phyloP scores from a whole-genome alignment of 2,888 invertebrate species.

The Dicranocentrus wangi region DNA sequence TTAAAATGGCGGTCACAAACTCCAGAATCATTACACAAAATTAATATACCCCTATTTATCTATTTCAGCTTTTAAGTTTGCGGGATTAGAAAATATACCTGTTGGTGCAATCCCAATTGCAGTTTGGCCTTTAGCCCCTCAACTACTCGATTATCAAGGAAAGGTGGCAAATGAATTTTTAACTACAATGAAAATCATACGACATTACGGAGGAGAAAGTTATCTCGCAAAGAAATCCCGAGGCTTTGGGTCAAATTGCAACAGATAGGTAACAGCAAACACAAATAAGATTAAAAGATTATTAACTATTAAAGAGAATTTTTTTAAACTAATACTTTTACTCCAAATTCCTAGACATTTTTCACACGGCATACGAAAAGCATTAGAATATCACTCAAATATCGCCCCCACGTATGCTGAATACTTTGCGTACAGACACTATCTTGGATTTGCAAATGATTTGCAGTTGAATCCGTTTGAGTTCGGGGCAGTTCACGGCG shows the following conservation, averaged over 20 bases:
- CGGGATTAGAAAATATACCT: constrained; percentile 59
- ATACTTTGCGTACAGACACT: constrained; percentile 56
- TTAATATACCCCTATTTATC: not conserved
- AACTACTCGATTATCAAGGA: constrained; percentile 59
- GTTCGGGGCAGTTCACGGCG: constrained; percentile 60
- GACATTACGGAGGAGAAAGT: constrained; percentile 59
- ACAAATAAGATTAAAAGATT: too few species aligned
- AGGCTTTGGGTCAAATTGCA: constrained; percentile 50
- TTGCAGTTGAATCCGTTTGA: constrained; percentile 58
- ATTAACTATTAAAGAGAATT: too few species aligned
- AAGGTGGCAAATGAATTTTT: constrained; percentile 57
- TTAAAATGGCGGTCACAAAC: not conserved
- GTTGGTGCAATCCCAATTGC: constrained; percentile 46
- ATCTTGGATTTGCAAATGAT: constrained; percentile 60
- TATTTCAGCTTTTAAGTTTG: constrained; percentile 58
- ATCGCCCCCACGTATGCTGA: constrained; percentile 64
- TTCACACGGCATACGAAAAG: constrained; percentile 57
- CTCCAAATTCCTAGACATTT: constrained; percentile 44
- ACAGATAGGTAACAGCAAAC: not conserved
- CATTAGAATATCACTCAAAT: constrained; percentile 53
- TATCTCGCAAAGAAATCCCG: constrained; percentile 51
- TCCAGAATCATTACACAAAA: not conserved
- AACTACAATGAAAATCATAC: constrained; percentile 50
- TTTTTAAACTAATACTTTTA: too few species aligned
- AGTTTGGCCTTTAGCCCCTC: constrained; percentile 57